Conservation (phyloP, 2,113 vertebrate species). For the Phalacrocorax pelagicus region DNA sequence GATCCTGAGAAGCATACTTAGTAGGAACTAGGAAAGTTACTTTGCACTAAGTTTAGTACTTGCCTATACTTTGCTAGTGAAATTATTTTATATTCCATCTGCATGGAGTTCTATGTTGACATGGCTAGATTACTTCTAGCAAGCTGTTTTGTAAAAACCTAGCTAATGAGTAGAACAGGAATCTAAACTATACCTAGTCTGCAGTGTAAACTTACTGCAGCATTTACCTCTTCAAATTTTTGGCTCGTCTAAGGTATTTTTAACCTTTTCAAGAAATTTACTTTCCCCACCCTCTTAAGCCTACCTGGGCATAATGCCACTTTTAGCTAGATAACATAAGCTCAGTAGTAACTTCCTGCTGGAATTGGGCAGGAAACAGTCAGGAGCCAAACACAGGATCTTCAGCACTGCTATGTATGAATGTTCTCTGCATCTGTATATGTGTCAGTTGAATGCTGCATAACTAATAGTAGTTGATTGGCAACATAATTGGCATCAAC, state of each 20-base stretch:
- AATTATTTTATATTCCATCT: not conserved
- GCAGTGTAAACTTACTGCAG: not conserved
- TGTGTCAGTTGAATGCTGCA: not conserved
- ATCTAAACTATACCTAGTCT: not conserved
- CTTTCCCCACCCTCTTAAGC: not conserved
- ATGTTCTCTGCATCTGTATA: not conserved
- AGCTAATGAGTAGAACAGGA: not conserved
- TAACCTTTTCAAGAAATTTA: not conserved
- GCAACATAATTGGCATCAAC: constrained; percentile 53
- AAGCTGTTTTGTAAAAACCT: not conserved
- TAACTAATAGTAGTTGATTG: constrained; percentile 50
- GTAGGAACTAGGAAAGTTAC: not conserved
- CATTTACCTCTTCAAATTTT: not conserved
- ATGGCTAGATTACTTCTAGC: not conserved
- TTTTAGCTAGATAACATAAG: not conserved
- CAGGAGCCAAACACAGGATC: not conserved
- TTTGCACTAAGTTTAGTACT: not conserved
- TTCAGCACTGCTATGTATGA: not conserved
- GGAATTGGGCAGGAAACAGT: not conserved
- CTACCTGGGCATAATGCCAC: not conserved
- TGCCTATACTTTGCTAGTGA: not conserved
- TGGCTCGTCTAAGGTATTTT: not conserved
- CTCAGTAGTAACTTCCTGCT: not conserved
- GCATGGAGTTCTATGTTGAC: not conserved
- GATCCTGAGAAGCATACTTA: not conserved